Conservation (phyloP, 2,113 vertebrate genomes). For the Pluvialis apricaria region DNA sequence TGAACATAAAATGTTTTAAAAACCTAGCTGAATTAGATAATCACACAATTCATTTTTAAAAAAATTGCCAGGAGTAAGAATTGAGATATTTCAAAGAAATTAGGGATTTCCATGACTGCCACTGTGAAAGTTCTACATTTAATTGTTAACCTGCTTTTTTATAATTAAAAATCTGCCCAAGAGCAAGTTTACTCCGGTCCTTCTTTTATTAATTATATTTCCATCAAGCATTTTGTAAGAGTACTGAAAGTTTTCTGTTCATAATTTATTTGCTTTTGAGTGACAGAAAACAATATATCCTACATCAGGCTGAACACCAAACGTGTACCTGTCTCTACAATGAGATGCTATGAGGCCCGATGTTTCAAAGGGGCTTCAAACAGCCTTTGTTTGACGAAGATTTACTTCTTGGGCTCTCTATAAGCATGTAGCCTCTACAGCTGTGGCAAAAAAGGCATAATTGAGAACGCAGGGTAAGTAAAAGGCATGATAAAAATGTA, state of each 20-base stretch:
- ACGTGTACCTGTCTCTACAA: background rate
- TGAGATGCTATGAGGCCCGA: background rate
- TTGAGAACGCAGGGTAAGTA: background rate
- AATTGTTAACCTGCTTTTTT: background rate
- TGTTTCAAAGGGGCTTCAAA: background rate
- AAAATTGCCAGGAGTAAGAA: background rate
- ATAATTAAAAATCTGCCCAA: background rate
- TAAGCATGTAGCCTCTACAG: background rate
- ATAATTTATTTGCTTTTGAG: background rate
- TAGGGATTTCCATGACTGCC: background rate
- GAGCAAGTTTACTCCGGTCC: background rate
- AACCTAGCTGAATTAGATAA: background rate
- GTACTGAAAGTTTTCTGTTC: background rate
- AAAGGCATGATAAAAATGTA: background rate
- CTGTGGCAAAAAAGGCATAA: background rate
- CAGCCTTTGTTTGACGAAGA: background rate
- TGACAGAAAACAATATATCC: background rate
- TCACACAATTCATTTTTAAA: background rate
- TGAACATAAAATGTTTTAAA: background rate
- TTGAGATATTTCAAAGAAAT: background rate
- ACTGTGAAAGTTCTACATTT: background rate
- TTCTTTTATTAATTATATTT: background rate
- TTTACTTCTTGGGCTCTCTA: background rate
- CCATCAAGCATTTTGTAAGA: background rate
- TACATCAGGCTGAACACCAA: background rate